Conservation (phyloP, 2,113 vertebrate genomes). For the Nycticryphes semicollaris region DNA sequence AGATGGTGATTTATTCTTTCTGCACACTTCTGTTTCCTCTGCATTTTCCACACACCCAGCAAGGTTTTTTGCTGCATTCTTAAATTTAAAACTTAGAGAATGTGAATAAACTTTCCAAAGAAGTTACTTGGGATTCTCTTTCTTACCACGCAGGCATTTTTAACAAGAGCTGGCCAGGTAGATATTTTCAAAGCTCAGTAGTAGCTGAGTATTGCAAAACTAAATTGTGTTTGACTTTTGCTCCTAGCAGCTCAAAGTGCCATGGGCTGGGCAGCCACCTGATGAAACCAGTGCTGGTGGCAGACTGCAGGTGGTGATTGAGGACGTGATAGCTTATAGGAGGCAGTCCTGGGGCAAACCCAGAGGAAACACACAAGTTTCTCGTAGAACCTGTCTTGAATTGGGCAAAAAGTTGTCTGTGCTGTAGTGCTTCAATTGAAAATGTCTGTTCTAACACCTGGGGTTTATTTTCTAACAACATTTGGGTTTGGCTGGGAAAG, state of each 20-base stretch:
- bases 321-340: neutral
- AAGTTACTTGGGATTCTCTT: neutral
- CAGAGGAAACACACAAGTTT: neutral
- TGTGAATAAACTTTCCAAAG: neutral
- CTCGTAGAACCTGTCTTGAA: neutral
- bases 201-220: neutral
- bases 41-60: neutral
- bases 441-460: neutral
- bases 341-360: neutral
- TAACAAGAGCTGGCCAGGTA: neutral
- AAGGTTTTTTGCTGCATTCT: neutral
- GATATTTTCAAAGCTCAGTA: neutral
- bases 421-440: neutral
- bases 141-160: neutral
- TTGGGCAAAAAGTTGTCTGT: neutral
- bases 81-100: neutral
- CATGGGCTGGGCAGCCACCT: neutral
- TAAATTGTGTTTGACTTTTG: neutral
- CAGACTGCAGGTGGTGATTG: neutral
- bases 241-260: neutral
- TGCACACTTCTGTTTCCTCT: neutral
- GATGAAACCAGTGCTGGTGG: neutral
- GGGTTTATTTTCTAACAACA: fast-evolving
- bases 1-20: neutral
- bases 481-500: neutral